These are phyloP conservation scores for Diarsia rubi DNA, from an alignment of 2,888 invertebrate genomes.

Conservation along the genomic window DNA sequence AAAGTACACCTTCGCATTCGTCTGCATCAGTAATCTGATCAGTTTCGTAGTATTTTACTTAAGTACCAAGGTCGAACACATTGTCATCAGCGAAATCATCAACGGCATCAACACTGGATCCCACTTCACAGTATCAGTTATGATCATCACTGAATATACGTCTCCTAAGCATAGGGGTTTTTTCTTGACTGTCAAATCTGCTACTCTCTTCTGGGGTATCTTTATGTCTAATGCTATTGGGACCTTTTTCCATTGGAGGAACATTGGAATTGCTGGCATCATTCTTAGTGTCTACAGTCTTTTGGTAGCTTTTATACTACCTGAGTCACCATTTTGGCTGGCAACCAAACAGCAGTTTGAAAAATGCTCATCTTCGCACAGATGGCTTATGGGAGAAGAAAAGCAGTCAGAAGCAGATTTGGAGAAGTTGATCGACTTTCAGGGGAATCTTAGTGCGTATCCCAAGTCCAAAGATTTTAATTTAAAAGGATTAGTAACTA, in stretches of 20 bases:
- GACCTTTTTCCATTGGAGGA: conserved; percentile 71
- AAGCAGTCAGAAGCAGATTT: conserved; percentile 51
- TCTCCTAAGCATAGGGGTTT: conserved; percentile 60
- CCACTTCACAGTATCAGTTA: conserved; percentile 53
- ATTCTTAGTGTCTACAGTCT: conserved; percentile 57
- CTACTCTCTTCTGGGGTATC: conserved; percentile 59
- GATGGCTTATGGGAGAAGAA: conserved; percentile 62
- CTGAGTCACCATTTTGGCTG: conserved; percentile 74
- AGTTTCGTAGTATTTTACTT: conserved; percentile 60
- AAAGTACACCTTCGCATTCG: conserved; percentile 48
- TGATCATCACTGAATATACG: conserved; percentile 56
- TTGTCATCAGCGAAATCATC: conserved; percentile 67
- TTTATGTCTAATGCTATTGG: conserved; percentile 70
- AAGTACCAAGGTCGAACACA: conserved; percentile 56
- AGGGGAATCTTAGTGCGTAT: conserved; percentile 1
- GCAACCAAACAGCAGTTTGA: conserved; percentile 47
- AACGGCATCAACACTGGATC: conserved; percentile 58
- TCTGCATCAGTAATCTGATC: conserved; percentile 43
- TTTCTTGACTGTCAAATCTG: conserved; percentile 66
- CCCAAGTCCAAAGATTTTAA: background rate
- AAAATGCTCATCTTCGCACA: conserved; percentile 53
- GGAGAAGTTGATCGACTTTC: conserved; percentile 44
- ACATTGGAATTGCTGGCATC: conserved; percentile 68
- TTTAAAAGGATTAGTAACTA: conserved; percentile 27
- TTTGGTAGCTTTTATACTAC: conserved; percentile 60